A percentile compares a stretch with the other conserved stretches of the same genome.
Evolutionary conservation across 1,140 invertebrate genomes (phyloP).

Genomic region (Rhyzopertha dominica): DNA sequence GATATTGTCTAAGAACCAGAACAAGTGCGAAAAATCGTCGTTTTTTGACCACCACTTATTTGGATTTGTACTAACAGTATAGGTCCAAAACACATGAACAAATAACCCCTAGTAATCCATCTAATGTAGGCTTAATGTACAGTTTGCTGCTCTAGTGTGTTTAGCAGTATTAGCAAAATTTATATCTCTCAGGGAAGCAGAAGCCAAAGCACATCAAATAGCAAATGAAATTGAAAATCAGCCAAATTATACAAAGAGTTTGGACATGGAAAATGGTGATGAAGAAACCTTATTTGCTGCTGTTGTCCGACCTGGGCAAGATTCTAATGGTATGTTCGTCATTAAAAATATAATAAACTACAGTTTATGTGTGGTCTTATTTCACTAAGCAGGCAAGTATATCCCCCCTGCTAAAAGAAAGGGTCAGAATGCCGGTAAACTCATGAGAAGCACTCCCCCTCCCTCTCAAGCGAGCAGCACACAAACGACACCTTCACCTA

Average conservation of each 20-base stretch:
- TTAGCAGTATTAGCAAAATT: too few species aligned
- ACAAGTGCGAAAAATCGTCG: too few species aligned
- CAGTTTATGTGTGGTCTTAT: not conserved
- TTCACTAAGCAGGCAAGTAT: constrained; percentile 57
- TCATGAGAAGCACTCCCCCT: constrained; percentile 54
- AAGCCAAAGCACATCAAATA: constrained; percentile 80
- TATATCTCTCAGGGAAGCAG: constrained; percentile 63
- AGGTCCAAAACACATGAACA: too few species aligned
- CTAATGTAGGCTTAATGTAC: too few species aligned
- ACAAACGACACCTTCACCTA: constrained; percentile 33
- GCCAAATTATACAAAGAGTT: constrained; percentile 69
- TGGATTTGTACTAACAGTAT: too few species aligned
- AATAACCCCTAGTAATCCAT: too few species aligned
- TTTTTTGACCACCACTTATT: too few species aligned
- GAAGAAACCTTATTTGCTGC: constrained; percentile 82
- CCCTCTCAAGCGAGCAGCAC: constrained; percentile 34
- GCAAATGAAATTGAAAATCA: constrained; percentile 86
- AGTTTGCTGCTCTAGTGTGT: too few species aligned
- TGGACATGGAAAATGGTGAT: constrained; percentile 86
- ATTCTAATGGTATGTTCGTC: constrained; percentile 19
- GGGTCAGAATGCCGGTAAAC: constrained; percentile 54
- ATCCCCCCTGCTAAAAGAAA: constrained; percentile 72
- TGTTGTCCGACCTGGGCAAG: constrained; percentile 52
- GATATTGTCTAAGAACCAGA: too few species aligned
- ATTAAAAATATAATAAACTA: not conserved